Evolutionary conservation across 2,888 invertebrate genomes (phyloP).

Genomic region (Diarsia brunnea): DNA sequence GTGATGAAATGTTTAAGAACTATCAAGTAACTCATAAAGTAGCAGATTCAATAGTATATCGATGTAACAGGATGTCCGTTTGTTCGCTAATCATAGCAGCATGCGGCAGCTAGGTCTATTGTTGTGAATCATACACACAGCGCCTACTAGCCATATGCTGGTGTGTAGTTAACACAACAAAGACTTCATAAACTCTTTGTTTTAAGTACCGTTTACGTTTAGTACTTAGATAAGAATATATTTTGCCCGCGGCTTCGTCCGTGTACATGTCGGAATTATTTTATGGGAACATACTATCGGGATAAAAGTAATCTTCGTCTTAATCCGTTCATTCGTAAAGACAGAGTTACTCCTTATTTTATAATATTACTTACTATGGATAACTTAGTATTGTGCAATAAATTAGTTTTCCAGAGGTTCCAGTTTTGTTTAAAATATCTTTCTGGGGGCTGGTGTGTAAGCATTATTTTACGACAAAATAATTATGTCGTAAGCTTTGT

Average conservation of each 20-base stretch:
- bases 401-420: background rate
- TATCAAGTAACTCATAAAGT: conserved; percentile 3
- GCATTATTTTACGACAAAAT: background rate
- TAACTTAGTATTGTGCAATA: background rate
- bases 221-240: background rate
- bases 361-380: too few relatives aligned
- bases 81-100: conserved; percentile 38
- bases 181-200: background rate
- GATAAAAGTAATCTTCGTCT: background rate
- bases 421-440: background rate
- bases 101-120: conserved; percentile 24
- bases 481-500: background rate
- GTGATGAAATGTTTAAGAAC: background rate
- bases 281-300: background rate
- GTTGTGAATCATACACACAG: conserved; percentile 22
- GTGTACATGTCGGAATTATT: background rate
- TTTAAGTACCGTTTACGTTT: background rate
- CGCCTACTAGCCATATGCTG: background rate
- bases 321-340: background rate
- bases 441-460: background rate
- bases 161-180: conserved; percentile 15
- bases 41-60: conserved; percentile 16
- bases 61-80: conserved; percentile 52
- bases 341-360: background rate
- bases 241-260: background rate